Conservation (phyloP, 2,888 invertebrate genomes). For the Spialia ferax region DNA sequence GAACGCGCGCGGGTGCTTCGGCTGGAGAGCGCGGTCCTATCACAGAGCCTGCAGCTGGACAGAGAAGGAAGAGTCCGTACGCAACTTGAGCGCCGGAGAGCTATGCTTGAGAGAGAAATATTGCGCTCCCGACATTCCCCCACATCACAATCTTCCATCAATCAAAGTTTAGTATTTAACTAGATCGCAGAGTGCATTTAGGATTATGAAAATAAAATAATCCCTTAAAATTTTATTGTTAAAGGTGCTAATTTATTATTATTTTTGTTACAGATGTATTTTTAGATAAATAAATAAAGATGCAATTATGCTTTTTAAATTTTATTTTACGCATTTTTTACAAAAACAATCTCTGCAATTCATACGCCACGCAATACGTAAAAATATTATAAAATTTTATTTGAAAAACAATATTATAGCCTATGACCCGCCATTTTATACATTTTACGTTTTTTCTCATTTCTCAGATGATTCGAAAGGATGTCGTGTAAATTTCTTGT, state of each 20-base stretch:
- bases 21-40: slow-evolving; percentile 72
- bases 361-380: too few species aligned
- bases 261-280: neutral
- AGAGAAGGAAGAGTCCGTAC: slow-evolving; percentile 74
- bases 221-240: neutral
- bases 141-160: slow-evolving; percentile 47
- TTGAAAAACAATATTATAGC: slow-evolving; percentile 45
- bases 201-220: neutral
- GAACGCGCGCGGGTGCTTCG: slow-evolving; percentile 74
- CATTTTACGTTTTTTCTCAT: slow-evolving; percentile 74
- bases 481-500: slow-evolving; percentile 57
- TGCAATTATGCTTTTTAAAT: neutral
- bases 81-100: slow-evolving; percentile 70
- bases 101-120: slow-evolving; percentile 68
- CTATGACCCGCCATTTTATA: slow-evolving; percentile 75
- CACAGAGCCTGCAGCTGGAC: slow-evolving; percentile 72
- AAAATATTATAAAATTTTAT: too few species aligned
- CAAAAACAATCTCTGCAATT: slow-evolving; percentile 30
- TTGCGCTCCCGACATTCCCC: slow-evolving; percentile 55
- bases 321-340: slow-evolving; percentile 39
- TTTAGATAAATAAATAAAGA: neutral
- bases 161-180: slow-evolving; percentile 54
- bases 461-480: slow-evolving; percentile 55
- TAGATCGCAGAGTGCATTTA: neutral
- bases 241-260: neutral